Percentiles rank a stretch among this genome's conserved stretches.
These are phyloP conservation scores for Oreotragus oreotragus DNA, from an alignment of 2,113 vertebrate species.

Conservation along the genomic window DNA sequence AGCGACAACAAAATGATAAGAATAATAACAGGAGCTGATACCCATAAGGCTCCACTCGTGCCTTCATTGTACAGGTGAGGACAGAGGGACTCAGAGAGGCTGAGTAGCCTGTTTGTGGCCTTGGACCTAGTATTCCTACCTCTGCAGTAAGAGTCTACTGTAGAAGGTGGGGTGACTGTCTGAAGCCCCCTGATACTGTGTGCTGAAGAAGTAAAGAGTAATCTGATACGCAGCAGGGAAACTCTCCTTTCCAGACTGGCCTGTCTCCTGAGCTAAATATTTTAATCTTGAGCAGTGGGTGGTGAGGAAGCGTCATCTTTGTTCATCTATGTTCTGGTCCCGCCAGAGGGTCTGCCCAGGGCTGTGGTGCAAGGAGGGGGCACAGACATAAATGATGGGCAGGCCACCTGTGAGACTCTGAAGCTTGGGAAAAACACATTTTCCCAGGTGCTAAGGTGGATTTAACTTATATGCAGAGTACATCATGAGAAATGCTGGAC, in stretches of 20 bases:
- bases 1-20: not conserved
- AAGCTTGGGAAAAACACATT: not conserved
- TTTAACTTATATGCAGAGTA: not conserved
- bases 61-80: not conserved
- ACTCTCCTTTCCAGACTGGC: not conserved
- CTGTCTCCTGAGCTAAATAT: not conserved
- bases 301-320: rapidly evolving
- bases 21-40: not conserved
- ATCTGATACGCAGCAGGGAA: not conserved
- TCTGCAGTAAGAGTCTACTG: not conserved
- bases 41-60: rapidly evolving
- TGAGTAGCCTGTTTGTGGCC: not conserved
- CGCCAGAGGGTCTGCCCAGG: not conserved
- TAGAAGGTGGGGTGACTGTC: not conserved
- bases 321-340: not conserved
- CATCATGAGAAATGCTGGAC: not conserved
- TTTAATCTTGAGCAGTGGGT: not conserved
- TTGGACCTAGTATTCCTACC: not conserved
- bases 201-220: not conserved
- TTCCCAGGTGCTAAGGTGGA: not conserved
- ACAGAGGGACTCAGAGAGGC: not conserved
- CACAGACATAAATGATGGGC: rapidly evolving
- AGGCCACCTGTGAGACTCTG: not conserved
- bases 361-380: rapidly evolving
- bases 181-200: not conserved